Evolutionary conservation across 2,888 invertebrate species (phyloP).

Genomic region (Drosophila meridionalis): DNA sequence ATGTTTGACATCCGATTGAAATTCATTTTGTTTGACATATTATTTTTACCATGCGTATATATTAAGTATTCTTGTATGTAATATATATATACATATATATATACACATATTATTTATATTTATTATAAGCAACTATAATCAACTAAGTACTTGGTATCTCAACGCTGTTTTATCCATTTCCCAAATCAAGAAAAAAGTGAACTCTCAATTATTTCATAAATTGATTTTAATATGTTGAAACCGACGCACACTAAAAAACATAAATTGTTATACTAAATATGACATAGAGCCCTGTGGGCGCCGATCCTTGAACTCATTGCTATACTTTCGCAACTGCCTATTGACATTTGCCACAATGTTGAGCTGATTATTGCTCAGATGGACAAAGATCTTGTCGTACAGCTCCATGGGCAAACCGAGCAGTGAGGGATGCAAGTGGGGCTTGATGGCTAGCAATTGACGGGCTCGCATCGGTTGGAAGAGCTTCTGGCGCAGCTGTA

Average conservation of each 20-base stretch:
- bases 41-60: too few species aligned
- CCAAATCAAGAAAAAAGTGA: neutral
- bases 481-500: conserved; percentile 86
- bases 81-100: neutral
- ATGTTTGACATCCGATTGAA: too few species aligned
- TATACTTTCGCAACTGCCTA: conserved; percentile 48
- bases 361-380: conserved; percentile 69
- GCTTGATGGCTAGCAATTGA: conserved; percentile 84
- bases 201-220: neutral
- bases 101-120: too few species aligned
- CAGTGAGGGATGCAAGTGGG: conserved; percentile 83
- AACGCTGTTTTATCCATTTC: neutral
- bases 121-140: neutral
- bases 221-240: neutral
- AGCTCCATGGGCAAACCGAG: conserved; percentile 80
- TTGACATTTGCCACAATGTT: conserved; percentile 79
- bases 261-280: neutral
- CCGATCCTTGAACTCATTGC: conserved; percentile 45
- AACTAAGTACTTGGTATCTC: neutral
- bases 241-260: neutral
- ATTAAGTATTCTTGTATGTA: neutral
- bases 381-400: conserved; percentile 70
- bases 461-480: conserved; percentile 86
- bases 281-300: neutral
- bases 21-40: too few species aligned